Evolutionary conservation across 2,888 invertebrate genomes (phyloP).

Genomic region (Myopa testacea): DNA sequence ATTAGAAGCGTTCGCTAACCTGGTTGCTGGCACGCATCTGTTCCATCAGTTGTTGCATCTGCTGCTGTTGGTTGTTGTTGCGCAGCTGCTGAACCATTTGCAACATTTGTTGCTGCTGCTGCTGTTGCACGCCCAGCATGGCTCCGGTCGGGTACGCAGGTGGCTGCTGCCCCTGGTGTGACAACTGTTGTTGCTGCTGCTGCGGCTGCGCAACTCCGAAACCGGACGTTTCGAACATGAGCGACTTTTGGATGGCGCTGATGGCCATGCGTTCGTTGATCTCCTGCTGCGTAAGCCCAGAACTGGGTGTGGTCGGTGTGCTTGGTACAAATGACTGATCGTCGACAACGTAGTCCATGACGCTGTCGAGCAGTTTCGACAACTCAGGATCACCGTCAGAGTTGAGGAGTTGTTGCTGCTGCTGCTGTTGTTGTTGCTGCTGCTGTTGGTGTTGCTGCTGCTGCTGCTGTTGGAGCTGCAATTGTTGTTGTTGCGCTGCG

Average conservation of each 20-base stretch:
- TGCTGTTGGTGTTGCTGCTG: slow-evolving; percentile 51
- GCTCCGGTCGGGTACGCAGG: slow-evolving; percentile 60
- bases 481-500: slow-evolving; percentile 35
- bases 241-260: slow-evolving; percentile 87
- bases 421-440: slow-evolving; percentile 46
- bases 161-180: slow-evolving; percentile 54
- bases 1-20: slow-evolving; percentile 30
- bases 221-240: slow-evolving; percentile 83
- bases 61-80: slow-evolving; percentile 55
- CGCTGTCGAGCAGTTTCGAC: slow-evolving; percentile 86
- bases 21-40: slow-evolving; percentile 58
- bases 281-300: slow-evolving; percentile 57
- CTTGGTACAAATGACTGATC: slow-evolving; percentile 59
- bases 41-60: slow-evolving; percentile 55
- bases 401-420: slow-evolving; percentile 46
- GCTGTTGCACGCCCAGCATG: slow-evolving; percentile 52
- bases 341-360: slow-evolving; percentile 84
- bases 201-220: slow-evolving; percentile 51
- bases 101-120: slow-evolving; percentile 56
- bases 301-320: slow-evolving; percentile 56
- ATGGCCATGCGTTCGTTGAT: slow-evolving; percentile 83
- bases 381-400: slow-evolving; percentile 75
- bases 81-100: slow-evolving; percentile 52
- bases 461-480: slow-evolving; percentile 45
- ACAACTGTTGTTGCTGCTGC: slow-evolving; percentile 54